phyloP scores from a whole-genome alignment of 2,113 vertebrate genomes.

The Vulpes vulpes region DNA sequence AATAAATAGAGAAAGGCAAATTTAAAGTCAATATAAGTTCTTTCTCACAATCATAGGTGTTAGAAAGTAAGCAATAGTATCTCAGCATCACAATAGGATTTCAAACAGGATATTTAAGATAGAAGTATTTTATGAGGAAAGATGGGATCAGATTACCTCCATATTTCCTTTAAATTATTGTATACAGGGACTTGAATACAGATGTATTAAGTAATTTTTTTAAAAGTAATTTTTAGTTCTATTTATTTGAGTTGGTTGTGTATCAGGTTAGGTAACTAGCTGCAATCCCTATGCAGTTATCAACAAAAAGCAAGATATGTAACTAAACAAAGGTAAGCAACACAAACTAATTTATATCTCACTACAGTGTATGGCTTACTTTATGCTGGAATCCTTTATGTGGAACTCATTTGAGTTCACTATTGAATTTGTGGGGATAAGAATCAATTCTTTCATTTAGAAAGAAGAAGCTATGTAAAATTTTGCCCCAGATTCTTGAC shows the following conservation, averaged over 20 bases:
- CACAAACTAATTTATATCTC: constrained; percentile 29
- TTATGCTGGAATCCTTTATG: constrained; percentile 58
- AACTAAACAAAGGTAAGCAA: constrained; percentile 57
- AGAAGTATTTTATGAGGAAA: not conserved
- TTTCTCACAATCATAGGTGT: not conserved
- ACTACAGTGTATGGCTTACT: not conserved
- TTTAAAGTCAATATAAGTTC: not conserved
- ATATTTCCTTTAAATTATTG: not conserved
- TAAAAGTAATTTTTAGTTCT: not conserved
- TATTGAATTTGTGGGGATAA: constrained; percentile 73
- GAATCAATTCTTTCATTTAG: constrained; percentile 81
- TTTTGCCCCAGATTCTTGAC: constrained; percentile 82
- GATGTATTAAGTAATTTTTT: not conserved
- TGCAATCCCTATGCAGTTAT: not conserved
- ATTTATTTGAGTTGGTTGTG: constrained; percentile 7
- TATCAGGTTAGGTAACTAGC: not conserved
- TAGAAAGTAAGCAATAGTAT: not conserved
- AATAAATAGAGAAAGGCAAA: not conserved
- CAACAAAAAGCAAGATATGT: not conserved
- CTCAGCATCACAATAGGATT: not conserved
- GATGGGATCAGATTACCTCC: not conserved
- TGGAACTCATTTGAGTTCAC: constrained; percentile 62
- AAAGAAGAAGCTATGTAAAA: constrained; percentile 77
- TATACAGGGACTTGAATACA: not conserved
- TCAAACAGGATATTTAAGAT: not conserved